Evolutionary conservation across 2,113 vertebrate species (phyloP), one percentile per base, ranked within the genome.

Genomic region (Tenebrosternarchus preto): DNA sequence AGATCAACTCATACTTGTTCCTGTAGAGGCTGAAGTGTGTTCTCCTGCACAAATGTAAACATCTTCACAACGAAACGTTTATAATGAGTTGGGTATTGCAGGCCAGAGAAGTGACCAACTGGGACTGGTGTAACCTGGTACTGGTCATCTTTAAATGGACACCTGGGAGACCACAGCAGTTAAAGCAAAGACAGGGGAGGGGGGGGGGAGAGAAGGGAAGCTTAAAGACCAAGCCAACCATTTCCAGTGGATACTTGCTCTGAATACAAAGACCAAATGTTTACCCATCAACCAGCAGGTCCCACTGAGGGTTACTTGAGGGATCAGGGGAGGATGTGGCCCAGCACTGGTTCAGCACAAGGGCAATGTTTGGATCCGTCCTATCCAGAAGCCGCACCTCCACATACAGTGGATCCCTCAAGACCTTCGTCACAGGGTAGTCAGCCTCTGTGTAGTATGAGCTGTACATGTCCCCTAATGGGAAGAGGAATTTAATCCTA

Each of bases 311-410:
- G 17, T 84, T 11, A 27, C 88, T 85, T 4, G 74, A 6, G 17
- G 90, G 80, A 46, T 85, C 82, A 0, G 87, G 73, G 2, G 9
- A 61, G 2, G 87, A 31, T 0, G 92, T 92, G 76, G 91, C 87
- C 92, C 92, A 93, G 83, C 92, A 93, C 76, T 84, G 85, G 50
- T 92, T 89, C 82, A 93, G 83, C 43, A 85, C 88, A 59, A 93
- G 83, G 71, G 87, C 0, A 0, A 92, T 53, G 66, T 90, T 91
- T 0, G 91, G 89, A 27, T 93, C 92, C 0, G 84, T 83, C 71
- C 87, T 74, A 0, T 85, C 88, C 64, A 90, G 39, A 66, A 93
- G 74, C 63, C 25, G 78, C 50, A 93, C 92, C 70, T 93, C 88
- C 7, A 90, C 85, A 60, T 90, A 91, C 3, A 93, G 50, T 0